A percentile compares a stretch with the other conserved stretches of the same genome.
These are phyloP conservation scores for Potamilus streckersoni DNA, from an alignment of 1,140 invertebrate genomes.

Conservation along the genomic window DNA sequence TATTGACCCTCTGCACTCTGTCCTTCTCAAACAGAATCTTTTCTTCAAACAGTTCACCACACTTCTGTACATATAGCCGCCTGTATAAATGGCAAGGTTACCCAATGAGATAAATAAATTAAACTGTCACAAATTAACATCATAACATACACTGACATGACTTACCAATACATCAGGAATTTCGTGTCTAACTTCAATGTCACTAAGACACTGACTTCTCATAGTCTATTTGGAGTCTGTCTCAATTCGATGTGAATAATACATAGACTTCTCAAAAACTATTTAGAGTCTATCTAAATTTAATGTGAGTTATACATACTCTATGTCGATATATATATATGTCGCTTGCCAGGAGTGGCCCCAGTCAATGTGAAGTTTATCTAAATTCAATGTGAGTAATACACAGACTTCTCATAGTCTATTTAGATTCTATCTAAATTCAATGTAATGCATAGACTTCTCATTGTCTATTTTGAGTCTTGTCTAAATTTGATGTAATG, in stretches of 20 bases:
- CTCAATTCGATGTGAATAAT: too few species aligned
- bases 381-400: neutral
- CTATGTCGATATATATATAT: too few species aligned
- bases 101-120: too few species aligned
- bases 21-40: constrained; percentile 49
- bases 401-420: neutral
- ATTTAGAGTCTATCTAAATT: too few species aligned
- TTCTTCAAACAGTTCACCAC: constrained; percentile 62
- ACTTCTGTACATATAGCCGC: constrained; percentile 61
- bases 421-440: neutral
- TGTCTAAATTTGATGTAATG: too few species aligned
- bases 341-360: too few species aligned
- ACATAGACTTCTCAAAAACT: too few species aligned
- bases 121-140: neutral
- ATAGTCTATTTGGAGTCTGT: neutral
- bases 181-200: neutral
- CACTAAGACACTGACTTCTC: neutral
- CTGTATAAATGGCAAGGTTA: constrained; percentile 31
- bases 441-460: too few species aligned
- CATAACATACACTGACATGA: neutral
- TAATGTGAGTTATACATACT: too few species aligned
- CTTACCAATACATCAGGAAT: neutral
- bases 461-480: too few species aligned
- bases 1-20: constrained; percentile 41
- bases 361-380: neutral